Evolutionary conservation across 2,113 vertebrate species (phyloP), one percentile per base, ranked within the genome.

Genomic region (Gadus macrocephalus): DNA sequence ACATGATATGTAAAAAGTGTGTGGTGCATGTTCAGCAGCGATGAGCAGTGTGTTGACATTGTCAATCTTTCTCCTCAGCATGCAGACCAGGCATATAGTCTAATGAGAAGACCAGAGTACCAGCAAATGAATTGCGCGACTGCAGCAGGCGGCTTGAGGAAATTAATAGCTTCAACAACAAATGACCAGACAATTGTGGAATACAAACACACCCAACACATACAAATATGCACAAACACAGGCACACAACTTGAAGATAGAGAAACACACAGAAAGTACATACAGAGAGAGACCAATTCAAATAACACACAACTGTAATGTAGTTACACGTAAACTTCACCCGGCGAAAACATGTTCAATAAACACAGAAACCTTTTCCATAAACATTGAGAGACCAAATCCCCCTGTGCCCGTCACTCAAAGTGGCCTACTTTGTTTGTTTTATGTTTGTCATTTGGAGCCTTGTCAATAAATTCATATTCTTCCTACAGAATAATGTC

Each of bases 31-130:
- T 80, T 89, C 77, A 75, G 68, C 71, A 78, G 78, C 77, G 69
- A 83, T 73, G 78, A 86, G 77, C 69, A 42, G 68, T 27, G 61
- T 73, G 70, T 75, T 76, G 76, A 85, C 85, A 81, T 76, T 85
- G 86, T 88, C 89, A 86, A 87, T 88, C 86, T 86, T 87, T 81
- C 81, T 74, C 84, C 61, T 66, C 76, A 79, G 83, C 85, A 84
- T 86, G 86, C 86, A 86, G 85, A 86, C 87, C 82, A 83, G 83
- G 85, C 84, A 82, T 69, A 78, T 61, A 72, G 68, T 80, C 80
- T 88, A 87, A 89, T 86, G 83, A 85, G 82, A 70, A 76, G 79
- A 73, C 64, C 53, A 75, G 78, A 78, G 78, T 84, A 87, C 85
- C 82, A 76, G 84, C 79, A 86, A 85, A 89, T 81, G 84, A 84